phyloP scores from a whole-genome alignment of 2,888 invertebrate genomes.

The Drosophila pseudotalamancana region DNA sequence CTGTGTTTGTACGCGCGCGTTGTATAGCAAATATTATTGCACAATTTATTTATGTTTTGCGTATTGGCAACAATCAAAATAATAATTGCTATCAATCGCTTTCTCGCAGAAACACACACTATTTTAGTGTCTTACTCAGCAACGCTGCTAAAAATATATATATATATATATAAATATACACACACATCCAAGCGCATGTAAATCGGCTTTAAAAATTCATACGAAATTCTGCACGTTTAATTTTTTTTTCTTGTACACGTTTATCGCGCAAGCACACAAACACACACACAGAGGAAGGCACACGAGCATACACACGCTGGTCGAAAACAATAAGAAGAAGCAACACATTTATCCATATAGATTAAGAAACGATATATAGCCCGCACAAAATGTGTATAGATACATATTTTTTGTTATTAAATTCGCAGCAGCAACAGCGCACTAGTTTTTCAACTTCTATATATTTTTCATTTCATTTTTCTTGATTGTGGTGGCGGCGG shows the following conservation, averaged over 20 bases:
- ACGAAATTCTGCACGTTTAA: conserved; percentile 73
- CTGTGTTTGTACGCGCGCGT: conserved; percentile 39
- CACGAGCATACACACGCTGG: conserved; percentile 37
- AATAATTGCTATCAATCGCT: conserved; percentile 23
- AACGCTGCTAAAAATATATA: conserved; percentile 28
- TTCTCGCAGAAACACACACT: conserved; percentile 17
- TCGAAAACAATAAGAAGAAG: conserved; percentile 58
- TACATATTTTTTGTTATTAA: conserved; percentile 46
- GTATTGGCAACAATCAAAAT: conserved; percentile 35
- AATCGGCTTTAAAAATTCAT: conserved; percentile 71
- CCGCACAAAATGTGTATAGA: conserved; percentile 42
- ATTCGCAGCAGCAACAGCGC: conserved; percentile 47
- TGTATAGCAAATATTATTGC: conserved; percentile 61
- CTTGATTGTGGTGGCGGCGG: conserved; percentile 64
- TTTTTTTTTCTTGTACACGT: conserved; percentile 70
- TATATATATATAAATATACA: conserved; percentile 12
- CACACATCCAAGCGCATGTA: conserved; percentile 31
- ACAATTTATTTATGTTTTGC: conserved; percentile 70
- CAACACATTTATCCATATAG: conserved; percentile 37
- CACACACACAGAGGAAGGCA: conserved; percentile 18
- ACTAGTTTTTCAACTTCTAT: conserved; percentile 50
- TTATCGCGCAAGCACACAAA: conserved; percentile 60
- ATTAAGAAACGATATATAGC: conserved; percentile 28
- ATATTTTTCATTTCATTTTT: conserved; percentile 49
- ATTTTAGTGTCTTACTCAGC: conserved; percentile 11